These are phyloP conservation scores for Toxonevra muliebris DNA, from an alignment of 2,888 invertebrate genomes.

Conservation along the genomic window DNA sequence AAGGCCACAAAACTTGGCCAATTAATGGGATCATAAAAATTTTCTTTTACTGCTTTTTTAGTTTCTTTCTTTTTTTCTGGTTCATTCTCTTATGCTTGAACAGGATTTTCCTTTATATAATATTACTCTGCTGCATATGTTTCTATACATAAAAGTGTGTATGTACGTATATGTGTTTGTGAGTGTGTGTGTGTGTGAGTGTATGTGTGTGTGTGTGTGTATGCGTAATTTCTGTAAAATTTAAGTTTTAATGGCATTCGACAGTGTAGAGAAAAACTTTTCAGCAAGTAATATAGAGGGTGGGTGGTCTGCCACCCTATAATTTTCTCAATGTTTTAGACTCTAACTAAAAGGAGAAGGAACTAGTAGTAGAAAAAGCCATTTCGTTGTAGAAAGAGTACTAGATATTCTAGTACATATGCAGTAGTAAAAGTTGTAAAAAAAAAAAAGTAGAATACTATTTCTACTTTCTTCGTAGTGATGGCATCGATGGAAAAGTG, in stretches of 20 bases:
- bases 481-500: background rate
- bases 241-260: slow-evolving; percentile 29
- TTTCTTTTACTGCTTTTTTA: background rate
- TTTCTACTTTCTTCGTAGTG: background rate
- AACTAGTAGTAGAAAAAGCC: too few relatives aligned
- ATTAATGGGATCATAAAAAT: slow-evolving; percentile 37
- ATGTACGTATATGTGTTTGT: background rate
- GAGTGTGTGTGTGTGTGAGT: background rate
- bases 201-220: slow-evolving; percentile 1
- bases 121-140: too few relatives aligned
- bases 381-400: too few relatives aligned
- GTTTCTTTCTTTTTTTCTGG: too few relatives aligned
- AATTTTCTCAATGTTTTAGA: too few relatives aligned
- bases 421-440: background rate
- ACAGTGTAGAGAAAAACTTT: slow-evolving; percentile 2
- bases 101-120: too few relatives aligned
- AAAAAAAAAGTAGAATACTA: too few relatives aligned
- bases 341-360: too few relatives aligned
- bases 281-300: too few relatives aligned
- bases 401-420: too few relatives aligned
- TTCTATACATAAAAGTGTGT: background rate
- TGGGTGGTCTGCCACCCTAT: too few relatives aligned
- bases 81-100: too few relatives aligned
- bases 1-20: slow-evolving; percentile 41
- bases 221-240: slow-evolving; percentile 19